Conservation (phyloP, 1,140 invertebrate species). For the Bombus consobrinus region DNA sequence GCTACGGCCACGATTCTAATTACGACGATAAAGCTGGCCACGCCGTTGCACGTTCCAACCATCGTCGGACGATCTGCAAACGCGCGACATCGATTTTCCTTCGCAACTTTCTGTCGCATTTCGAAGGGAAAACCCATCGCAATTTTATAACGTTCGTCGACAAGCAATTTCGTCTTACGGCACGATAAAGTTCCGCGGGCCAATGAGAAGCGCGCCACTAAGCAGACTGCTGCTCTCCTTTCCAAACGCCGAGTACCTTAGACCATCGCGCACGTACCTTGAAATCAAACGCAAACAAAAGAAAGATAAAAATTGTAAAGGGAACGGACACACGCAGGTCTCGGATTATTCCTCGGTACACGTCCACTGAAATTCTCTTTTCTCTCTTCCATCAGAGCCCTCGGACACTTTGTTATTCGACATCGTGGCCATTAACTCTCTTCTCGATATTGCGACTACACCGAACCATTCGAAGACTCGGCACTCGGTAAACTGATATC, state of each 20-base stretch:
- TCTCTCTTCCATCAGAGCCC: not conserved
- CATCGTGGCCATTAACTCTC: not conserved
- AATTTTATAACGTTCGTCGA: conserved; percentile 74
- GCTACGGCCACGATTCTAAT: conserved; percentile 47
- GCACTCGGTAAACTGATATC: conserved; percentile 6
- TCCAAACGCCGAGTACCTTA: not conserved
- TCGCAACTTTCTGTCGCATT: conserved; percentile 17
- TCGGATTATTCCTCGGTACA: not conserved
- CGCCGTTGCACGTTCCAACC: not conserved
- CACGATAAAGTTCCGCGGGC: conserved; percentile 70
- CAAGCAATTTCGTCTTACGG: conserved; percentile 73
- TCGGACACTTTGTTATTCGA: not conserved
- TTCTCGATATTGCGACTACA: not conserved
- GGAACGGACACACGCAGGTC: not conserved
- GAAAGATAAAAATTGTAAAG: not conserved
- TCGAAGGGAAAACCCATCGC: conserved; percentile 15
- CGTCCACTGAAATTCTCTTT: not conserved
- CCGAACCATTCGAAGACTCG: not conserved
- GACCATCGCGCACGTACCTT: not conserved
- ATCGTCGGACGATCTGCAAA: not conserved
- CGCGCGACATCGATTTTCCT: conserved; percentile 65
- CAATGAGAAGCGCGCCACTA: not conserved
- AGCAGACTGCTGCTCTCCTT: not conserved
- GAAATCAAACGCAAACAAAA: not conserved
- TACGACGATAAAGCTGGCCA: conserved; percentile 38